Conservation (phyloP, 2,797 vertebrate genomes). For the Galago senegalensis region DNA sequence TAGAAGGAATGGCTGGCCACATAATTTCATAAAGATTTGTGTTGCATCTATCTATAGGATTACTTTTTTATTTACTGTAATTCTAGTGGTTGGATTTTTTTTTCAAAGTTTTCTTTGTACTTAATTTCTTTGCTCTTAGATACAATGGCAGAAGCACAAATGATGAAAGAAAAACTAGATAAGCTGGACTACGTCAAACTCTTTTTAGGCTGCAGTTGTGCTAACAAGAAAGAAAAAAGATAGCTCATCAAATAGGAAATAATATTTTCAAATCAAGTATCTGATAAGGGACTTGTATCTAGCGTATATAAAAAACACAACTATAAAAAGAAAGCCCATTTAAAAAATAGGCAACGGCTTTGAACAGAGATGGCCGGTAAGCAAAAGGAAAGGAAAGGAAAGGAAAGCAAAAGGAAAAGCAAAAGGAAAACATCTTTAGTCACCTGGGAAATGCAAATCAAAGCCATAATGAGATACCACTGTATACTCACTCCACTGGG, state of each 20-base stretch:
- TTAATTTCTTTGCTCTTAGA: neutral
- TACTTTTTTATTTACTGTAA: neutral
- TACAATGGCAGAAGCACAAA: neutral
- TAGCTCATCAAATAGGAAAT: neutral
- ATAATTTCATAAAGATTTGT: neutral
- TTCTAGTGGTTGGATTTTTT: neutral
- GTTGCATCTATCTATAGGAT: neutral
- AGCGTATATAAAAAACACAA: neutral
- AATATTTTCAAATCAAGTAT: neutral
- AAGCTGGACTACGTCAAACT: neutral
- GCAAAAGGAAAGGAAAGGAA: neutral
- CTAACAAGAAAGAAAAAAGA: neutral
- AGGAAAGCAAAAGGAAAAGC: neutral
- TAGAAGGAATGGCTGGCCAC: neutral
- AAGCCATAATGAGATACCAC: neutral
- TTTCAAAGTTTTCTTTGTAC: neutral
- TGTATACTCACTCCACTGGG: neutral
- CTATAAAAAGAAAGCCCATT: neutral
- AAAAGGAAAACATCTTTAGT: neutral
- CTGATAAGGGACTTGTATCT: neutral
- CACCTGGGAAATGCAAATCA: neutral
- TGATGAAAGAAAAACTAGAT: neutral
- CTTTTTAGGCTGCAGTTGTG: neutral
- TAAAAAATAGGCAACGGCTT: neutral
- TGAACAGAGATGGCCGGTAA: neutral